These are phyloP conservation scores for Erethizon dorsatum DNA, from an alignment of 2,797 vertebrate species.

Conservation along the genomic window DNA sequence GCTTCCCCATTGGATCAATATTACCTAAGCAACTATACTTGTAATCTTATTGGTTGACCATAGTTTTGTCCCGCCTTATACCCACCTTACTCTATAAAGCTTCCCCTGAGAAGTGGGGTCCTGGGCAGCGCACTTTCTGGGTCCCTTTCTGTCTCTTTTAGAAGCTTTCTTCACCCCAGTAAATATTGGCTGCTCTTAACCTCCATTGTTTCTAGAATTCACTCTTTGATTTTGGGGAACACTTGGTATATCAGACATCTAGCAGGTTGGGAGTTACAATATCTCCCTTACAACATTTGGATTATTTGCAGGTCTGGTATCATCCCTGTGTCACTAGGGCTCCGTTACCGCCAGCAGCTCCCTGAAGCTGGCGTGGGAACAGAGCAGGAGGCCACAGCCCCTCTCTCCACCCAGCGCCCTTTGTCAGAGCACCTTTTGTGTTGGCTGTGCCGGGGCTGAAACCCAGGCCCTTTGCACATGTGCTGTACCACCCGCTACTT, in stretches of 20 bases:
- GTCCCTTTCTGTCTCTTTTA: not conserved
- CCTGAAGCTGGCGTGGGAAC: not conserved
- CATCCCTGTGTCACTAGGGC: not conserved
- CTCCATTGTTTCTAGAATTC: not conserved
- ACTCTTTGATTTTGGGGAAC: not conserved
- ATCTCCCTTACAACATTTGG: not conserved
- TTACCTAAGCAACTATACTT: not conserved
- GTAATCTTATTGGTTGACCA: not conserved
- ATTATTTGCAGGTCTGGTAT: not conserved
- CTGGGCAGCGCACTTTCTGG: not conserved
- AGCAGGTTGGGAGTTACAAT: too few species aligned
- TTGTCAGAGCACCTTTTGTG: not conserved
- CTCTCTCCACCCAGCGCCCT: not conserved
- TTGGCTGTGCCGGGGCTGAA: not conserved
- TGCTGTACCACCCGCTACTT: too few species aligned
- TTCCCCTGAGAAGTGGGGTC: not conserved
- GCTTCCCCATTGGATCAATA: not conserved
- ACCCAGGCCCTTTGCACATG: too few species aligned
- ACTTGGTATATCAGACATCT: not conserved
- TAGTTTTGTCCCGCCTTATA: not conserved
- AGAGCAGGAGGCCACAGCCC: not conserved
- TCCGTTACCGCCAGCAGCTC: not conserved
- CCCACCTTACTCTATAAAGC: not conserved
- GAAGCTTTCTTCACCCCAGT: not conserved
- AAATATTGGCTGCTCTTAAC: not conserved